Percentiles rank a stretch among this genome's conserved stretches.
Evolutionary conservation across 2,113 vertebrate species (phyloP).

Genomic region (Sapajus apella): DNA sequence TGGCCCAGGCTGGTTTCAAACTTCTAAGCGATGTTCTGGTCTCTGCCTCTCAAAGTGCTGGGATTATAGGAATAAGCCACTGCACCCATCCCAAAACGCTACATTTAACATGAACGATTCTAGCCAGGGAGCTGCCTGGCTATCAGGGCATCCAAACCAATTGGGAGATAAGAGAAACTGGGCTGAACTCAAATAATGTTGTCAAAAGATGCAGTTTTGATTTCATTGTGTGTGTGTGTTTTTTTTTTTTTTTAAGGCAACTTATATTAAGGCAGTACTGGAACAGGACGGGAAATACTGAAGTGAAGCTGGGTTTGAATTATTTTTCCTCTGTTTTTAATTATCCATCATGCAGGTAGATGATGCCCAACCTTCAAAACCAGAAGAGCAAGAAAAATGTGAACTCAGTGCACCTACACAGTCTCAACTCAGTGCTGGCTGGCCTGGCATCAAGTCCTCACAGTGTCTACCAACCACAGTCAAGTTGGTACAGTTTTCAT

Average conservation of each 20-base stretch:
- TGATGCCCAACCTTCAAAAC: neutral
- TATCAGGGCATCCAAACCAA: neutral
- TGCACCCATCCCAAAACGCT: neutral
- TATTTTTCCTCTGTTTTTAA: neutral
- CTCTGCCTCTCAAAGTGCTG: too few relatives aligned
- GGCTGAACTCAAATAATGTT: neutral
- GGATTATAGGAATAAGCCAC: too few relatives aligned
- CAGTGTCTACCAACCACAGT: neutral
- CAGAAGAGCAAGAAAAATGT: neutral
- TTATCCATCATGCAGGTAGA: neutral
- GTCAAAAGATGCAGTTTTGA: neutral
- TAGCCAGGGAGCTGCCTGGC: neutral
- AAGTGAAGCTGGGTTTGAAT: neutral
- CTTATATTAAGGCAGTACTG: neutral
- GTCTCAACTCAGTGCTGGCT: neutral
- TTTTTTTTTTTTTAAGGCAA: neutral
- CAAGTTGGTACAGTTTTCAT: neutral
- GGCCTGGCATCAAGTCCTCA: neutral
- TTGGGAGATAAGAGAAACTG: neutral
- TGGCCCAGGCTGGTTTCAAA: too few relatives aligned
- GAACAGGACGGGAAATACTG: neutral
- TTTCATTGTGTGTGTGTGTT: neutral
- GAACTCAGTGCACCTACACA: neutral
- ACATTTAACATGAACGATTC: neutral
- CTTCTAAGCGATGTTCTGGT: too few relatives aligned